Conservation (phyloP, 2,888 invertebrate species). For the Melieria crassipennis region DNA sequence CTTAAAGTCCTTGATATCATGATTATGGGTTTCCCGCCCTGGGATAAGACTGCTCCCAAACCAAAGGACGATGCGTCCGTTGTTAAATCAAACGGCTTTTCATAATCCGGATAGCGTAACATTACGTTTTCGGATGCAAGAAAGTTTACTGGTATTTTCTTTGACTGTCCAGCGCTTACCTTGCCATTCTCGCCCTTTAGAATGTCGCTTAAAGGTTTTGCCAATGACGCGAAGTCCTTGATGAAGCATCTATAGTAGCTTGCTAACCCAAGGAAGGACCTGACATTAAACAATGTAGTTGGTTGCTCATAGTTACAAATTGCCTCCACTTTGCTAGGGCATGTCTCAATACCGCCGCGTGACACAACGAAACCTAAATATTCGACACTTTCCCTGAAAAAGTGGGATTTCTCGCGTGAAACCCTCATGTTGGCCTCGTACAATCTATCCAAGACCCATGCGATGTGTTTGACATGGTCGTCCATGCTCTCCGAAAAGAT, state of each 20-base stretch:
- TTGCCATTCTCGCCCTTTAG: conserved; percentile 35
- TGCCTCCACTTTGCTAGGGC: too few species aligned
- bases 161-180: conserved; percentile 19
- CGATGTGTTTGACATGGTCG: conserved; percentile 31
- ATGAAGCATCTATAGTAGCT: conserved; percentile 12
- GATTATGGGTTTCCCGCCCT: too few species aligned
- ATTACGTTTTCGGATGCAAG: too few species aligned
- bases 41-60: too few species aligned
- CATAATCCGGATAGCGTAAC: too few species aligned
- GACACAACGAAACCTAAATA: too few species aligned
- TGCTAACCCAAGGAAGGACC: too few species aligned
- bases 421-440: conserved; percentile 38
- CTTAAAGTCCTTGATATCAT: too few species aligned
- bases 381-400: conserved; percentile 14
- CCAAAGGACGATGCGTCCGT: too few species aligned
- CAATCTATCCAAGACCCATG: conserved; percentile 29
- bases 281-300: conserved; percentile 12
- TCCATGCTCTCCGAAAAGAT: conserved; percentile 31
- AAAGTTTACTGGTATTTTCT: too few species aligned
- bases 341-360: too few species aligned
- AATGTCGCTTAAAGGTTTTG: conserved; percentile 32
- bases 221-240: conserved; percentile 33
- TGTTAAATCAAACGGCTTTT: neutral
- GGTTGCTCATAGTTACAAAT: conserved; percentile 1
- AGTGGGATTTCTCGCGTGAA: conserved; percentile 35